Evolutionary conservation across 1,140 invertebrate genomes (phyloP), one percentile per base, ranked within the genome.

Genomic region (Platorchestia sp.): DNA sequence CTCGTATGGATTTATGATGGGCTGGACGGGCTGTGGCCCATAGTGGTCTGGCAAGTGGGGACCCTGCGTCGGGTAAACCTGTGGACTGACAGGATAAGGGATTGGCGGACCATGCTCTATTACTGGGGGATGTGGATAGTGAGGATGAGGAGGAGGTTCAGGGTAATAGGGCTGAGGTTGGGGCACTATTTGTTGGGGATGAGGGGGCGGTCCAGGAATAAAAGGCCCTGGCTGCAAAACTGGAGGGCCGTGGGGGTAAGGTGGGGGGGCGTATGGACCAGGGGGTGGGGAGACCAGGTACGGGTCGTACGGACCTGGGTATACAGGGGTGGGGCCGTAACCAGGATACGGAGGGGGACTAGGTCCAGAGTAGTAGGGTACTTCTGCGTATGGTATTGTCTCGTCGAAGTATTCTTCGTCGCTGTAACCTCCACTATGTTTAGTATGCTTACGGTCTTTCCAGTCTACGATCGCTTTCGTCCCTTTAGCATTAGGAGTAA

Each of bases 401-500:
- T 93, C 91, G 43, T 47, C 91, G 6, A 45, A 27, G 44, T 93
- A 47, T 45, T 45, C 43, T 7, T 93, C 91, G 91, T 93, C 91
- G 41, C 91, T 93, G 91, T 93, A 93, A n/a, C 91, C 91, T 45
- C 45, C 43, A 75, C 59, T 36, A 22, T 75, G 14, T 42, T 89
- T 19, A n/a, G 19, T 89, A n/a, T 89, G n/a, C 40, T 93, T 93
- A 19, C 91, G 44, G 41, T 93, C 47, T n/a, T 93, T 93, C 91
- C 43, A 93, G 45, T 93, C 40, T 36, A 93, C 43, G 7, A 93
- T 93, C 19, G 43, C 45, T 45, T 93, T 47, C 45, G 91, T 93
- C 45, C 96, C 96, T 53, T 96, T 95, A 10, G 95, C 95, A 95
- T 96, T 96, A 41, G 96, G 96, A 10, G 96, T 96, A 45, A 96